Base-by-base conservation (phyloP, 2,113 vertebrate species). In the Salvelinus fontinalis region DNA sequence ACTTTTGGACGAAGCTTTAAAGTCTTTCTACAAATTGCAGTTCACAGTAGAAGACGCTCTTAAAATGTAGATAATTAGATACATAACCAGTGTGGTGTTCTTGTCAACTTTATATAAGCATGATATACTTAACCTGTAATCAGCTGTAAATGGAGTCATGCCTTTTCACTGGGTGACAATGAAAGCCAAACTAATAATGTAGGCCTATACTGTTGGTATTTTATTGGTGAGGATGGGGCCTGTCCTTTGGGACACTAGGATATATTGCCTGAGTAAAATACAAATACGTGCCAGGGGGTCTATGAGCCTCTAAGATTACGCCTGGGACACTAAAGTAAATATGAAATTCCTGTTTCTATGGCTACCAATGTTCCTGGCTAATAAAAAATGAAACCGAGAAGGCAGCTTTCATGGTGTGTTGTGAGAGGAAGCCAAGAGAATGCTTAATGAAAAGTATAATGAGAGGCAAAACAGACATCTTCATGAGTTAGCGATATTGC, bases 331-430 rank as follows among this genome's bases (percentile, higher is more conserved):
- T 75, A 71, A 79, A 84, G 70, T 73, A 70, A 81, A 81, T 65
- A 74, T 85, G 74, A 75, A 77, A 73, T 81, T 81, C 66, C 34
- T 5, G 91, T 94, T 92, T 83, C 85, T 59, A 88, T 93, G 89
- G 90, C 79, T 91, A 89, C 83, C 57, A 75, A 81, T 51, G 78
- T 83, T 83, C 78, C 69, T 86, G 80, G 79, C 78, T 77, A 66
- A 59, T 80, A 79, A 76, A 79, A 75, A 75, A 83, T 83, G 22
- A 73, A 64, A 18, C 16, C 5, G 27, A 34, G 66, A 18, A 31
- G 29, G 13, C 27, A 14, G 66, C 27, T 39, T 67, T 31, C 16
- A 62, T 62, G 2, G 59, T 62, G 59, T 62, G 59, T 8, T 22
- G 59, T 62, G 59, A 22, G n/a, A 8, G 59, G 59, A 22, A 62